Evolutionary conservation across 2,113 vertebrate species (phyloP).

Genomic region (Lamprotornis superbus): DNA sequence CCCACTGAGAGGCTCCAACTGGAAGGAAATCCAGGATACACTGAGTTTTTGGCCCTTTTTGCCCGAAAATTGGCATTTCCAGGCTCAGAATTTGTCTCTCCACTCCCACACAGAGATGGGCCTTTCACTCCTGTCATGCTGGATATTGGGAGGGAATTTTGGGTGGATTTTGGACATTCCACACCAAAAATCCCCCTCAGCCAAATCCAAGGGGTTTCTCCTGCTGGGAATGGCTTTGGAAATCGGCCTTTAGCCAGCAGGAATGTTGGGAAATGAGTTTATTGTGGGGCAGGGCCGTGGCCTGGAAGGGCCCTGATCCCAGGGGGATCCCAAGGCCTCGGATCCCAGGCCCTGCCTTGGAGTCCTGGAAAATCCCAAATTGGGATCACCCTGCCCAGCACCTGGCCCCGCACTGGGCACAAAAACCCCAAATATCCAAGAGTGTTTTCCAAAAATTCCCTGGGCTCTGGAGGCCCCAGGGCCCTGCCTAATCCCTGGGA

Average conservation of each 20-base stretch:
- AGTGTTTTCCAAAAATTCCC: rapidly evolving
- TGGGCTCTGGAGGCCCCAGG: rapidly evolving
- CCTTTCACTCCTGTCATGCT: not conserved
- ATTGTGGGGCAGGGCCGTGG: not conserved
- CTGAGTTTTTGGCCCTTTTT: not conserved
- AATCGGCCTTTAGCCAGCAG: not conserved
- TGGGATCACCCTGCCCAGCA: no score
- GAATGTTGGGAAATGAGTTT: not conserved
- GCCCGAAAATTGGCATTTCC: not conserved
- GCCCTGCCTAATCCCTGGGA: not conserved
- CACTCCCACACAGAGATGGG: rapidly evolving
- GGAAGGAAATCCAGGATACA: not conserved
- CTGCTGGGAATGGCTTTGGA: not conserved
- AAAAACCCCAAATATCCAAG: not conserved
- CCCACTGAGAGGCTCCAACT: no score
- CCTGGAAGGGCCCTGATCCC: not conserved
- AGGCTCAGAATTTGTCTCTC: rapidly evolving
- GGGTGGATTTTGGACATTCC: rapidly evolving
- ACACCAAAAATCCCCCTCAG: not conserved
- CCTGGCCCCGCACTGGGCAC: not conserved
- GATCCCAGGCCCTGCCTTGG: not conserved
- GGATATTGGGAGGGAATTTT: no score
- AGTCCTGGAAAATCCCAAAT: not conserved
- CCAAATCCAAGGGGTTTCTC: not conserved
- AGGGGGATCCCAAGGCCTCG: not conserved